Evolutionary conservation across 2,113 vertebrate species (phyloP).

Genomic region (Cariama cristata): DNA sequence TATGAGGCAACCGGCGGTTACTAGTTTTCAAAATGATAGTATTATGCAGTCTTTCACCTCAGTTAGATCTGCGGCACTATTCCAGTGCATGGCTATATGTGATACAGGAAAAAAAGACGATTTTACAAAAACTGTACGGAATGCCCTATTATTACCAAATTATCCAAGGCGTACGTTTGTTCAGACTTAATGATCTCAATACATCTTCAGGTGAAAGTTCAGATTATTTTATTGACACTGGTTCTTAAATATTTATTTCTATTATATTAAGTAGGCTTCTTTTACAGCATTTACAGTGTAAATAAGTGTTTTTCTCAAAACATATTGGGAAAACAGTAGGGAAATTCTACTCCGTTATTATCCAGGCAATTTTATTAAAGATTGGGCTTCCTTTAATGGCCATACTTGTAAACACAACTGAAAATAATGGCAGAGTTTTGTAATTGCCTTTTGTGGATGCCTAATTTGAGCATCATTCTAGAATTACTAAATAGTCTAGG

Average conservation of each 20-base stretch:
- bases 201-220: constrained; percentile 41
- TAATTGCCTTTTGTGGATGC: not conserved
- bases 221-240: not conserved
- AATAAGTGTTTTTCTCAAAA: not conserved
- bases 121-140: not conserved
- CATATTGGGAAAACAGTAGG: not conserved
- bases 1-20: not conserved
- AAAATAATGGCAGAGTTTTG: not conserved
- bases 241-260: constrained; percentile 32
- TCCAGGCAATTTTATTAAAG: not conserved
- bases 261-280: not conserved
- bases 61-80: not conserved
- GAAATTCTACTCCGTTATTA: not conserved
- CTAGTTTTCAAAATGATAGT: not conserved
- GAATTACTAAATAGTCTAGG: not conserved
- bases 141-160: constrained; percentile 17
- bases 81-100: not conserved
- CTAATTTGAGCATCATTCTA: not conserved
- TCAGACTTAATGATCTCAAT: constrained; percentile 13
- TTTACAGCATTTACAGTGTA: not conserved
- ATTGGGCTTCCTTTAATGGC: not conserved
- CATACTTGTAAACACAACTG: constrained; percentile 10
- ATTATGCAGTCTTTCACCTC: not conserved
- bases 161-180: not conserved
- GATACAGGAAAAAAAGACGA: not conserved